phyloP scores from a whole-genome alignment of 1,140 invertebrate genomes.

The Drosophila parabipectinata region DNA sequence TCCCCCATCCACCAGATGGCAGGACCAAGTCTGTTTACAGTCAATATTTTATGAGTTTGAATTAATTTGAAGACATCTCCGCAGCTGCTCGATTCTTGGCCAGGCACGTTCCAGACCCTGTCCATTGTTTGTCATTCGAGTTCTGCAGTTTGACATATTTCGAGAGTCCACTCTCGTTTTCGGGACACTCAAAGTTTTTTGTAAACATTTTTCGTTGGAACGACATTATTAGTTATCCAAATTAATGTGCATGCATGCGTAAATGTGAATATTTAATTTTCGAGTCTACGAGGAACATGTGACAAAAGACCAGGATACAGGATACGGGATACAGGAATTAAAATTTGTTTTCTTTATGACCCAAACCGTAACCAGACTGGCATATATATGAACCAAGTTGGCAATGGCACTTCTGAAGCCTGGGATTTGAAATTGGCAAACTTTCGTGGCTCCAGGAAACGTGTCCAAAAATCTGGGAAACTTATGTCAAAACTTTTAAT shows the following conservation, averaged over 20 bases:
- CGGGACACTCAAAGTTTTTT: slow-evolving; percentile 46
- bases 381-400: neutral
- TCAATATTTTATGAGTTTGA: slow-evolving; percentile 81
- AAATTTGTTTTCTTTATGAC: slow-evolving; percentile 17
- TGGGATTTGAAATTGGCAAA: slow-evolving; percentile 27
- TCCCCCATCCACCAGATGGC: slow-evolving; percentile 4
- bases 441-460: slow-evolving; percentile 7
- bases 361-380: slow-evolving; percentile 4
- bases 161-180: slow-evolving; percentile 28
- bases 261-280: slow-evolving; percentile 70
- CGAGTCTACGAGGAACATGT: slow-evolving; percentile 14
- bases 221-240: slow-evolving; percentile 75
- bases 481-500: slow-evolving; percentile 14
- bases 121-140: slow-evolving; percentile 65
- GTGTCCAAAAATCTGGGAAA: slow-evolving; percentile 22
- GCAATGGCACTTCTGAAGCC: neutral
- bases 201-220: slow-evolving; percentile 30
- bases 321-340: neutral
- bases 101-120: slow-evolving; percentile 28
- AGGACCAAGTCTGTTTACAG: slow-evolving; percentile 45
- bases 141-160: slow-evolving; percentile 74
- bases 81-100: slow-evolving; percentile 56
- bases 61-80: slow-evolving; percentile 76
- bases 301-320: slow-evolving; percentile 24
- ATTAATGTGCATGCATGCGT: slow-evolving; percentile 78